Base-by-base conservation (phyloP, 2,888 invertebrate genomes). In the Elaeidobius kamerunicus region DNA sequence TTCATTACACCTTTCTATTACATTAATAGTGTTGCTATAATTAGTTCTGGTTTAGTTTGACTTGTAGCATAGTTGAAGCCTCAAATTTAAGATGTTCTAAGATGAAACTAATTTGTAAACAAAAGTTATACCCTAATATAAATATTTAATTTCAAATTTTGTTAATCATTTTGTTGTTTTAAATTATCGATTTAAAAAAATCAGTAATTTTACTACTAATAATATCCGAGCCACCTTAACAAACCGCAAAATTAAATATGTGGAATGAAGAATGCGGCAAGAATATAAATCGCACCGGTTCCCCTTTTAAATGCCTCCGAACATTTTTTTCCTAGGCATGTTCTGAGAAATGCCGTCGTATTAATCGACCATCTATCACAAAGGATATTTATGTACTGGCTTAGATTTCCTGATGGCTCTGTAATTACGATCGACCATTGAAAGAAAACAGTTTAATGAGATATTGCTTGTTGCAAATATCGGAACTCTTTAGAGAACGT, bases 221-320 rank as follows among this genome's bases (percentile, higher is more conserved):
- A n/a, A n/a, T n/a, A n/a, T n/a, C n/a, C n/a, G n/a, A n/a, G n/a
- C n/a, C n/a, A n/a, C n/a, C n/a, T n/a, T n/a, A n/a, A n/a, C n/a
- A n/a, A n/a, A n/a, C n/a, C n/a, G 40, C 30, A 42, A 42, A 42
- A 17, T 42, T 14, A 42, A 42, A 42, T 28, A 42, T 42, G 42
- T 16, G 42, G 30, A 27, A 42, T 42, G 42, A 42, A 36, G 41
- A 39, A 48, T 41, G 34, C 34, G 48, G 19, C 34, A 28, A 20
- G 48, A 48, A 48, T 48, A 48, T 48, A 48, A 48, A 48, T 48
- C 20, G 34, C 17, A 48, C 41, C 34, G 34, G 38, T 34, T 30
- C 34, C 18, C 20, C 41, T 40, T 48, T 35, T 32, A 48, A 48
- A 48, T 34, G 48, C 39, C 32, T 38, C 39, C 6, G 19, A 4